Evolutionary conservation across 1,140 invertebrate genomes (phyloP).

Genomic region (Drosophila athabasca): DNA sequence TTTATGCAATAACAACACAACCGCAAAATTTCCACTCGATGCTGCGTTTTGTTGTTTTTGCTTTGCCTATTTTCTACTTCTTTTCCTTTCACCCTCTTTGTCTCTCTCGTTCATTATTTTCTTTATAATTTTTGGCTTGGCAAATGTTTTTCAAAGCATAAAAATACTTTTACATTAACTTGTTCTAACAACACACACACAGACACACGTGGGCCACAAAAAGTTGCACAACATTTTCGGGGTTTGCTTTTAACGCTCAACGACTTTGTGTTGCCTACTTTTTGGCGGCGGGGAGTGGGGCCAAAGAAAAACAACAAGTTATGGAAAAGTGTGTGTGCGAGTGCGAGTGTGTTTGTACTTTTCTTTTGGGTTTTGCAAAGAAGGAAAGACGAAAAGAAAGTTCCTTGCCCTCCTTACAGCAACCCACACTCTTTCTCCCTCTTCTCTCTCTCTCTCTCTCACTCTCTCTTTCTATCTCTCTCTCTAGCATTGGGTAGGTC

Average conservation of each 20-base stretch:
- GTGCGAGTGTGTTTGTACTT: constrained; percentile 8
- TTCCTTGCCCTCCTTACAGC: constrained; percentile 16
- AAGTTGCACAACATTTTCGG: constrained; percentile 73
- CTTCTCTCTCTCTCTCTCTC: too few species aligned
- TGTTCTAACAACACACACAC: constrained; percentile 69
- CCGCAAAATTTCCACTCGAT: constrained; percentile 43
- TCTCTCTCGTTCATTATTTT: constrained; percentile 65
- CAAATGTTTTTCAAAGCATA: constrained; percentile 81
- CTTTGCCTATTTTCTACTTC: constrained; percentile 41
- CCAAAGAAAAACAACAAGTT: constrained; percentile 70
- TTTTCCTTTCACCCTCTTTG: not conserved
- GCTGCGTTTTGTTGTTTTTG: constrained; percentile 1
- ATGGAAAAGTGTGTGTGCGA: constrained; percentile 62
- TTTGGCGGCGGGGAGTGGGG: constrained; percentile 49
- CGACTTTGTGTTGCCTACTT: constrained; percentile 71
- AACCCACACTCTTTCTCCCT: too few species aligned
- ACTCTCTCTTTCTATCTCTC: too few species aligned
- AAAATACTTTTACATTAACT: constrained; percentile 83
- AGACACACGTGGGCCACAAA: constrained; percentile 29
- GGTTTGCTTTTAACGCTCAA: constrained; percentile 76
- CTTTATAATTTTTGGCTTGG: constrained; percentile 75
- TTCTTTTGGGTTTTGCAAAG: not conserved
- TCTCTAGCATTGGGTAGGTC: not conserved
- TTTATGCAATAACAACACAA: constrained; percentile 64
- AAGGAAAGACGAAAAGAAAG: constrained; percentile 25